These are phyloP conservation scores for Sitta europaea DNA, from an alignment of 2,113 vertebrate genomes.

Conservation along the genomic window DNA sequence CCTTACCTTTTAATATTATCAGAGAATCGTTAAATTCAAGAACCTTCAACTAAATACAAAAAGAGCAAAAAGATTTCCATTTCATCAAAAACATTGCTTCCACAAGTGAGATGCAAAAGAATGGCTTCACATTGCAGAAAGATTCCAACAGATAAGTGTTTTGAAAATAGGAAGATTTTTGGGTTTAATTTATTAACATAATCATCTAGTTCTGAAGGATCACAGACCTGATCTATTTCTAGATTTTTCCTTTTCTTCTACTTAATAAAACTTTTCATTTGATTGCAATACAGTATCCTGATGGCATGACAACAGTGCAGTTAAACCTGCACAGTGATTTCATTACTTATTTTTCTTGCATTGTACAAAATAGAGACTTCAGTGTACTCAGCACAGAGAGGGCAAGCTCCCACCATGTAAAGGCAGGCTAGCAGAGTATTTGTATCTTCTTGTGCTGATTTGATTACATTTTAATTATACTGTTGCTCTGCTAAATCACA, in stretches of 20 bases:
- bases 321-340: background rate
- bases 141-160: background rate
- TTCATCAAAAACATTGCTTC: background rate
- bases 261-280: background rate
- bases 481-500: background rate
- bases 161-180: background rate
- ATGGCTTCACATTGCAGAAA: background rate
- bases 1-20: background rate
- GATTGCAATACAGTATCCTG: background rate
- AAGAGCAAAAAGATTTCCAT: background rate
- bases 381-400: background rate
- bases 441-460: background rate
- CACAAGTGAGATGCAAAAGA: background rate
- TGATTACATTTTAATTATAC: background rate
- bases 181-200: background rate
- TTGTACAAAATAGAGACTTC: background rate
- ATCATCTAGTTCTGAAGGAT: background rate
- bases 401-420: background rate
- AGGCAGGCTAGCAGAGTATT: background rate
- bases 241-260: background rate
- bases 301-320: background rate
- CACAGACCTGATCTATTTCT: background rate
- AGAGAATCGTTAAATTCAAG: background rate
- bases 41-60: background rate
- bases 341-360: background rate